Percentiles rank a stretch among this genome's conserved stretches.
These are phyloP conservation scores for Drosophila antonietae DNA, from an alignment of 2,888 invertebrate genomes.

Conservation along the genomic window DNA sequence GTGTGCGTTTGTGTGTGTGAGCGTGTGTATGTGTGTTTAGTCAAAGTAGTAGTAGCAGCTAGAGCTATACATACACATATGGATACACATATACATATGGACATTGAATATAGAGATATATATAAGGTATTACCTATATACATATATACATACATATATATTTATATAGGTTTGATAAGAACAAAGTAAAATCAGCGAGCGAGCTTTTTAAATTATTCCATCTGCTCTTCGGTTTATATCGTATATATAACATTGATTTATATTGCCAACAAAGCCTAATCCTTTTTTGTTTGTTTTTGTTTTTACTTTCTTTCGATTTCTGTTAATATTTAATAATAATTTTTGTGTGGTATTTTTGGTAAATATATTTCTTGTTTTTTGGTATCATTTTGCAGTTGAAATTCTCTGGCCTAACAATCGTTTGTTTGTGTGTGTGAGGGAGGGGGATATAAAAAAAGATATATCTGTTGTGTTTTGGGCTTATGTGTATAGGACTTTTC, in stretches of 20 bases:
- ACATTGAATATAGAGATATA: conserved; percentile 24
- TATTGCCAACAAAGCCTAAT: conserved; percentile 60
- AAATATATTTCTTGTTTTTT: conserved; percentile 23
- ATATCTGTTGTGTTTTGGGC: conserved; percentile 30
- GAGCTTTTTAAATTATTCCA: conserved; percentile 47
- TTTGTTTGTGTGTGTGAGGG: conserved; percentile 19
- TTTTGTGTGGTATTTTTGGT: conserved; percentile 22
- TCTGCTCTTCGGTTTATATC: conserved; percentile 36
- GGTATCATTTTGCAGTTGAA: conserved; percentile 26
- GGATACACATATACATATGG: conserved; percentile 39
- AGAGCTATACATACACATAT: conserved; percentile 46
- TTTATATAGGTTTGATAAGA: conserved; percentile 25
- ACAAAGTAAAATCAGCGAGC: conserved; percentile 81
- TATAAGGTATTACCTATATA: conserved; percentile 16
- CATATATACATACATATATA: conserved; percentile 26
- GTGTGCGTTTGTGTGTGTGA: conserved; percentile 22
- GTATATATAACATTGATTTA: background rate
- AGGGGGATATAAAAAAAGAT: conserved; percentile 12
- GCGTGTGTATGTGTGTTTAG: conserved; percentile 42
- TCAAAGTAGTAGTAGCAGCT: conserved; percentile 35
- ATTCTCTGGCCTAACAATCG: conserved; percentile 44
- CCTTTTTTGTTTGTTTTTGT: conserved; percentile 32
- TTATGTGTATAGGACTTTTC: conserved; percentile 3
- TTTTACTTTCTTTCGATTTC: conserved; percentile 22
- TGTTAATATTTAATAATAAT: conserved; percentile 10